A percentile compares a stretch with the other conserved stretches of the same genome.
Evolutionary conservation across 92 coral and sea anemone genomes (phyloP).

Genomic region (Blastomussa wellsi): DNA sequence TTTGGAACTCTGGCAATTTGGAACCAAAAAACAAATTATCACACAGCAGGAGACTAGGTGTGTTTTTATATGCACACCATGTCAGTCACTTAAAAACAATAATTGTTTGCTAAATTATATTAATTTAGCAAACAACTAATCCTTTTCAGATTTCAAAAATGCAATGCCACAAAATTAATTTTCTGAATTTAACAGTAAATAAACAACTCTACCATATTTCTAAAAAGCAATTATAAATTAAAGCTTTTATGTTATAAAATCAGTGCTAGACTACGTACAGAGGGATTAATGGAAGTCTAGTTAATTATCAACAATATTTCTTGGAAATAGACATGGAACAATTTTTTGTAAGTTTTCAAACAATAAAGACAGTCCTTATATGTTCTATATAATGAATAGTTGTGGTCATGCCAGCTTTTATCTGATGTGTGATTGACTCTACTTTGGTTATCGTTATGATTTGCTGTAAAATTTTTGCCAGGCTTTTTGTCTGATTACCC

Average conservation of each 20-base stretch:
- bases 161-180: conserved; percentile 3
- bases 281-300: not conserved
- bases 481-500: no score
- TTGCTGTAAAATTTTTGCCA: not conserved
- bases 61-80: not conserved
- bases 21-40: not conserved
- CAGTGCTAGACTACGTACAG: not conserved
- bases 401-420: not conserved
- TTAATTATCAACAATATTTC: no score
- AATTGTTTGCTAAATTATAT: no score
- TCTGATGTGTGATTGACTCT: not conserved
- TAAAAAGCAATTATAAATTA: not conserved
- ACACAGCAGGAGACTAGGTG: not conserved
- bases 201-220: not conserved
- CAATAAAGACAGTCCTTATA: not conserved
- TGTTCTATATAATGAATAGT: not conserved
- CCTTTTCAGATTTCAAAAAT: not conserved
- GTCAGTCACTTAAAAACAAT: not conserved
- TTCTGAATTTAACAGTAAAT: not conserved
- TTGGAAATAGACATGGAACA: not conserved
- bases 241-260: not conserved
- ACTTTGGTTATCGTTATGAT: not conserved
- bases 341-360: not conserved
- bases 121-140: conserved; percentile 6
- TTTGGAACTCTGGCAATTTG: not conserved